Base-by-base conservation (phyloP, 2,797 vertebrate species). In the Lagorchestes hirsutus region DNA sequence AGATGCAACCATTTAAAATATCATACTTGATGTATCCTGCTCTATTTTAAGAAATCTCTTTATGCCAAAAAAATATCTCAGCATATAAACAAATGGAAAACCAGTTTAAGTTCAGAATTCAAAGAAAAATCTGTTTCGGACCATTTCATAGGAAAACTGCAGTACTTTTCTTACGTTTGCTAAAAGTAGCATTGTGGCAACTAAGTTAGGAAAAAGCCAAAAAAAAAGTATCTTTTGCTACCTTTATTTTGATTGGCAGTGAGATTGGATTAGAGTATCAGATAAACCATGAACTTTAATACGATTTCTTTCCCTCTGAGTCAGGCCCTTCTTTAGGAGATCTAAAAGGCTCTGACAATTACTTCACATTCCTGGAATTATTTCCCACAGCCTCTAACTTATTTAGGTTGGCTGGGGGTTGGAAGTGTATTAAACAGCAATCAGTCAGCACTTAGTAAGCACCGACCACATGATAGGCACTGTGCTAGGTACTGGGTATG, bases 71-170 rank as follows among this genome's bases (percentile, higher is more conserved):
- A 82, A 82, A 6, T 24, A 46, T 82, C 67, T 46, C 28, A 54
- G 52, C 24, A 6, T 62, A 55, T 94, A n/a, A 54, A 31, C 91
- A 9, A 62, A 13, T 57, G 52, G 56, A 92, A 96, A 90, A 97
- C 12, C 52, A 92, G 9, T 56, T 92, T 94, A 4, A 62, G 13
- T n/a, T 74, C 14, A 74, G 62, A 18, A n/a, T 74, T 18, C 0
- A n/a, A 62, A 87, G 96, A 40, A 62, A 87, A 96, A 87, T 98
- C 98, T 96, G 96, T 98, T 98, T 97, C 29, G 93, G 54, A 92
- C 91, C 55, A 94, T 1, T 55, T 96, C 96, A 93, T 92, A 97
- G 97, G 97, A 98, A 98, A 97, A 62, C 94, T 96, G 34, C 16
- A 46, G 18, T 40, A 82, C 52, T 95, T 98, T 98, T 97, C 94